Conservation (phyloP, 2,113 vertebrate genomes). For the Urocolius indicus region DNA sequence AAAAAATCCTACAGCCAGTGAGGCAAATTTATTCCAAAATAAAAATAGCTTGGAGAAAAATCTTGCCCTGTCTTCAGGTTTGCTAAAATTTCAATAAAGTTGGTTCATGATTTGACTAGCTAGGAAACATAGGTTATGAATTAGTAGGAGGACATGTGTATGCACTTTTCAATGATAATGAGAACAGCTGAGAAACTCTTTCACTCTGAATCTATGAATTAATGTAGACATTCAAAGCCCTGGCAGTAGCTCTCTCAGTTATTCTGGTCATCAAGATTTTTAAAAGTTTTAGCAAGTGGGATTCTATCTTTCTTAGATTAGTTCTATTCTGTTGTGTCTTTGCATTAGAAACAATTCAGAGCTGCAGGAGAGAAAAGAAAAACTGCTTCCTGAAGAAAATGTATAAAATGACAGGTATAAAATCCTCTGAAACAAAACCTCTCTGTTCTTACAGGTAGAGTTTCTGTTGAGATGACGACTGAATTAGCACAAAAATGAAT, state of each 20-base stretch:
- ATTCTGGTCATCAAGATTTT: not conserved
- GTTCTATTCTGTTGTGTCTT: not conserved
- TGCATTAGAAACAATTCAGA: not conserved
- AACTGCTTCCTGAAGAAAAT: not conserved
- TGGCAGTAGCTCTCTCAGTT: not conserved
- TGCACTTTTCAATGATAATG: conserved; percentile 26
- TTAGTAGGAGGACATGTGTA: conserved; percentile 46
- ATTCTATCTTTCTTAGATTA: not conserved
- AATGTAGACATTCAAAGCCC: not conserved
- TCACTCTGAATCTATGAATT: conserved; percentile 23
- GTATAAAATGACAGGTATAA: not conserved
- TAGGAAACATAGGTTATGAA: conserved; percentile 46
- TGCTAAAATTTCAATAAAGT: conserved; percentile 31
- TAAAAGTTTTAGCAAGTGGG: not conserved
- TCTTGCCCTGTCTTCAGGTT: conserved; percentile 19
- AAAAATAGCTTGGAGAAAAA: conserved; percentile 40
- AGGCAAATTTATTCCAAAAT: conserved; percentile 14
- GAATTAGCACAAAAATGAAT: not conserved
- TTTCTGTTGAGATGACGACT: not conserved
- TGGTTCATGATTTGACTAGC: conserved; percentile 23
- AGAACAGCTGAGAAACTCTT: conserved; percentile 36
- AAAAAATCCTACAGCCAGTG: conserved; percentile 11
- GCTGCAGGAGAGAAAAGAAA: not conserved
- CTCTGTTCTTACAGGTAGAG: not conserved
- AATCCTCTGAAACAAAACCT: not conserved